phyloP scores from a whole-genome alignment of 23 tunicate genomes.

The Aplidium turbinatum region DNA sequence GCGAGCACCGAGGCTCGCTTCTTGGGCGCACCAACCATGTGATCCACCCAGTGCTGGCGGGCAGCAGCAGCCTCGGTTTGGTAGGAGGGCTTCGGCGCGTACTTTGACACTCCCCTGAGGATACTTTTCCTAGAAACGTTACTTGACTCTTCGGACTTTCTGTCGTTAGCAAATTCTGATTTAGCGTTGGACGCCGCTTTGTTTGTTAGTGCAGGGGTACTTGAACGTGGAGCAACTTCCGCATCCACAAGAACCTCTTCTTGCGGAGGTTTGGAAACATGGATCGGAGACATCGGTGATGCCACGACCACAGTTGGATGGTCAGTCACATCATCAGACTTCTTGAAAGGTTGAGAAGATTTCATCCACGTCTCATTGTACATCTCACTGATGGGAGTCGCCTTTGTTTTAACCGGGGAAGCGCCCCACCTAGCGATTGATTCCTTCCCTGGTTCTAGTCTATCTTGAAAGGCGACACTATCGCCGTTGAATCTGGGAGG shows the following conservation, averaged over 20 bases:
- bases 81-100: constrained; percentile 47
- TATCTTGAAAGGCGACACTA: too few relatives aligned
- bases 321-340: not conserved
- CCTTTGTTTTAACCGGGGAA: constrained; percentile 10
- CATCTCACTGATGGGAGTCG: constrained; percentile 52
- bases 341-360: constrained; percentile 1
- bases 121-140: constrained; percentile 46
- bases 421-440: not conserved
- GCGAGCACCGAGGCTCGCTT: not conserved
- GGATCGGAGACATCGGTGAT: too few relatives aligned
- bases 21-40: constrained; percentile 37
- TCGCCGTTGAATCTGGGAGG: too few relatives aligned
- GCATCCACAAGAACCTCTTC: too few relatives aligned
- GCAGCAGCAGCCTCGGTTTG: constrained; percentile 77
- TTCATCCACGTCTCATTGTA: constrained; percentile 34
- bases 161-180: not conserved
- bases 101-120: constrained; percentile 71
- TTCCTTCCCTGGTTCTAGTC: too few relatives aligned
- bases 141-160: not conserved
- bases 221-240: not conserved
- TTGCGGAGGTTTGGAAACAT: too few relatives aligned
- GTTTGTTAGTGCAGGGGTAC: not conserved
- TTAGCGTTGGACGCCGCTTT: not conserved
- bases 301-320: constrained; percentile 15
- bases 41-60: constrained; percentile 81